These are phyloP conservation scores for Tetheella fluctuosa DNA, from an alignment of 2,888 invertebrate genomes.

Conservation along the genomic window DNA sequence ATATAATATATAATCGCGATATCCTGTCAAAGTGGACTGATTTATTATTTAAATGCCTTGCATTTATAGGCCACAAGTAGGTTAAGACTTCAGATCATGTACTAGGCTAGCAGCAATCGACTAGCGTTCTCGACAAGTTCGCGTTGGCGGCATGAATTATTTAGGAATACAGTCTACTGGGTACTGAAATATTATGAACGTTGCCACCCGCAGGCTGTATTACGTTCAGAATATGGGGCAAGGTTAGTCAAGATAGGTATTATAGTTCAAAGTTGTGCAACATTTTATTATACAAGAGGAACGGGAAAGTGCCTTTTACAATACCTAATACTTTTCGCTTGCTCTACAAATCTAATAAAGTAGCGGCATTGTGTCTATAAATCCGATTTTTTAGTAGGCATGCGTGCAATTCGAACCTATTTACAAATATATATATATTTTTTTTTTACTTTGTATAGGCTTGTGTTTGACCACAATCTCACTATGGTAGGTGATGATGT, in stretches of 20 bases:
- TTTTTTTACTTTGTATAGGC: too few relatives aligned
- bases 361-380: not conserved
- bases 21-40: conserved; percentile 24
- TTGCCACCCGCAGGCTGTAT: conserved; percentile 33
- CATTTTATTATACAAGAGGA: not conserved
- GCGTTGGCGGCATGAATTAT: conserved; percentile 53
- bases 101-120: conserved; percentile 39
- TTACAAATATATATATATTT: not conserved
- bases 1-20: not conserved
- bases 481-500: too few relatives aligned
- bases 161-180: conserved; percentile 42
- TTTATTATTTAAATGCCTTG: conserved; percentile 42
- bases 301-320: not conserved
- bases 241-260: conserved; percentile 28
- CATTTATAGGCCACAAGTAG: conserved; percentile 39
- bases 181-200: conserved; percentile 52
- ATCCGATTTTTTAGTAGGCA: not conserved
- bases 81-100: conserved; percentile 26
- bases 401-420: not conserved
- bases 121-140: conserved; percentile 26
- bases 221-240: conserved; percentile 36
- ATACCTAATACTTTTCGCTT: not conserved
- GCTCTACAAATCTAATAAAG: not conserved
- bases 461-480: too few relatives aligned
- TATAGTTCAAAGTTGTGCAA: not conserved